phyloP scores from a whole-genome alignment of 2,797 vertebrate genomes.

The Anguilla megastoma region DNA sequence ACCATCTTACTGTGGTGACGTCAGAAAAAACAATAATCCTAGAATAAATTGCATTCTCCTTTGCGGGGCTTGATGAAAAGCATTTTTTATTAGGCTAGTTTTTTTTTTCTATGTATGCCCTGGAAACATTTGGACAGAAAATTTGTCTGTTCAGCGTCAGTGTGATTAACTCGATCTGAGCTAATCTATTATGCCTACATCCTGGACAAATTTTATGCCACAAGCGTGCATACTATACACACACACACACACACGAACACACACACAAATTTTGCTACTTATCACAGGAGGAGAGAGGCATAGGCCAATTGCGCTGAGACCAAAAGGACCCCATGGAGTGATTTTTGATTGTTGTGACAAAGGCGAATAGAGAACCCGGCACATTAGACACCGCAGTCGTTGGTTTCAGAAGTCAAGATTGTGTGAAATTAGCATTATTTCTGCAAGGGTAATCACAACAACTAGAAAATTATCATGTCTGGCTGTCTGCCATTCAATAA shows the following conservation, averaged over 20 bases:
- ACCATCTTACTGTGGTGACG: background rate
- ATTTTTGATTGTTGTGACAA: constrained; percentile 6
- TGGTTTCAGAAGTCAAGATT: background rate
- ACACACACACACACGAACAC: background rate
- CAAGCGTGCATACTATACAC: background rate
- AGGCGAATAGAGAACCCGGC: background rate
- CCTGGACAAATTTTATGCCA: background rate
- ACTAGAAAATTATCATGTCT: background rate
- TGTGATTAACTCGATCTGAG: background rate
- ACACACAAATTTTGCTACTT: background rate
- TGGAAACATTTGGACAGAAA: background rate
- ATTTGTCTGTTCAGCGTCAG: background rate
- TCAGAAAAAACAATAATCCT: background rate
- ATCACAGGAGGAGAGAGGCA: background rate
- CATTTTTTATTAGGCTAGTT: background rate
- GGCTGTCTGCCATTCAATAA: background rate
- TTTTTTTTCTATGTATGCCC: background rate
- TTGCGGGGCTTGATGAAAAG: background rate
- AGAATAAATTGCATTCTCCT: background rate
- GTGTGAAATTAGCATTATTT: constrained; percentile 6
- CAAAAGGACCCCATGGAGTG: background rate
- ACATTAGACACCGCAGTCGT: background rate
- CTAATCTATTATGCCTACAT: background rate
- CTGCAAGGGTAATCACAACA: background rate
- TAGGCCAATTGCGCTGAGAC: background rate